Percentiles rank a stretch among this genome's conserved stretches.
Evolutionary conservation across 2,888 invertebrate genomes (phyloP).

Genomic region (Panorpa germanica): DNA sequence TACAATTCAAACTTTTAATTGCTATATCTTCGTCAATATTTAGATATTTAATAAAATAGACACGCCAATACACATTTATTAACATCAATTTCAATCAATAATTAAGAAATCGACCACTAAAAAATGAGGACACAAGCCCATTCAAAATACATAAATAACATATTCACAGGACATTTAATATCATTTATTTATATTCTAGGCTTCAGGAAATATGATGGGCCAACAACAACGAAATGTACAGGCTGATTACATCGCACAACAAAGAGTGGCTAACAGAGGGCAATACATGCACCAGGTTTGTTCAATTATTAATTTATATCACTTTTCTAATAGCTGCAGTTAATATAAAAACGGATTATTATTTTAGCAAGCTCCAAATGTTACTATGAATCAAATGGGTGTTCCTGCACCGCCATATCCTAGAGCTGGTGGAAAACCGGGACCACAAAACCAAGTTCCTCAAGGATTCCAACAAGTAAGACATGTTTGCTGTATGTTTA

Average conservation of each 20-base stretch:
- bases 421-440: conserved; percentile 28
- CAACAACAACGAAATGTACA: conserved; percentile 19
- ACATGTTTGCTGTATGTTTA: conserved; percentile 18
- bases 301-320: conserved; percentile 9
- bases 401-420: conserved; percentile 68
- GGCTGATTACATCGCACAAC: conserved; percentile 18
- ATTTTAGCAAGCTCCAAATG: conserved; percentile 55
- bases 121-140: too few relatives aligned
- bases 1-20: too few relatives aligned
- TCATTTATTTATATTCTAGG: too few relatives aligned
- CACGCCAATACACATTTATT: too few relatives aligned
- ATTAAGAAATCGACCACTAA: too few relatives aligned
- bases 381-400: conserved; percentile 65
- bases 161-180: too few relatives aligned
- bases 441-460: conserved; percentile 16
- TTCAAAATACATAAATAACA: too few relatives aligned
- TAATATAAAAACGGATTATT: not conserved
- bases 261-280: conserved; percentile 18
- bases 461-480: conserved; percentile 15
- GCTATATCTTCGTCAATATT: too few relatives aligned
- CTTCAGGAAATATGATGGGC: conserved; percentile 21
- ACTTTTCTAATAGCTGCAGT: not conserved
- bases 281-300: conserved; percentile 20
- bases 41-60: too few relatives aligned
- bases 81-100: too few relatives aligned